Conservation (phyloP, 2,113 vertebrate species). For the Paraplagusia blochii region DNA sequence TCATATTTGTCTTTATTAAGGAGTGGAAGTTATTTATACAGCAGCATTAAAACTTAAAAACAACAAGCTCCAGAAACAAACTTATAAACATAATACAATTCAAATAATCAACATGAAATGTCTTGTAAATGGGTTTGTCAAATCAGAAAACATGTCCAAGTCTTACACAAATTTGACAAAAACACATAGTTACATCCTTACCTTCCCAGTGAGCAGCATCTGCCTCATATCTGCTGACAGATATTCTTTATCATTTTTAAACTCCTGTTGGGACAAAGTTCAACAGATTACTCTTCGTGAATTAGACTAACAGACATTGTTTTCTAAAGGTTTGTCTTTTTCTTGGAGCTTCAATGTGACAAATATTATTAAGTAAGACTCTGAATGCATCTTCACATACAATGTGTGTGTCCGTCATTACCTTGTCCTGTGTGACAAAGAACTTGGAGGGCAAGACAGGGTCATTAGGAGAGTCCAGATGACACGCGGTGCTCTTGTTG, state of each 20-base stretch:
- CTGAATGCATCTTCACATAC: neutral
- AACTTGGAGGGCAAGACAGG: conserved; percentile 92
- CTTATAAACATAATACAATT: too few relatives aligned
- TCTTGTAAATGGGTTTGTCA: too few relatives aligned
- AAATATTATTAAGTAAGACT: neutral
- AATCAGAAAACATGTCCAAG: too few relatives aligned
- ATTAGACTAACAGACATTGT: too few relatives aligned
- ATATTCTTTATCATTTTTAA: conserved; percentile 93
- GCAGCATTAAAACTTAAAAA: too few relatives aligned
- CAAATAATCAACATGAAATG: too few relatives aligned
- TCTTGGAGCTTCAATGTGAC: neutral
- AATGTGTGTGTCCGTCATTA: conserved; percentile 44
- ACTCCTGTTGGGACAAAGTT: conserved; percentile 78
- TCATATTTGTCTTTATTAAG: neutral
- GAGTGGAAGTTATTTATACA: too few relatives aligned
- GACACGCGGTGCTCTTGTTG: conserved; percentile 96
- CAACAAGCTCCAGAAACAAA: too few relatives aligned
- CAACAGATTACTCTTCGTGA: conserved; percentile 4
- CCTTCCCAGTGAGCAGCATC: conserved; percentile 94
- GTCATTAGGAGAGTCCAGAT: conserved; percentile 93
- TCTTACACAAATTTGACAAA: too few relatives aligned
- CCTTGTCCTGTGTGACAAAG: conserved; percentile 95
- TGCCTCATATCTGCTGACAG: conserved; percentile 88
- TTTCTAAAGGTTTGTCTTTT: too few relatives aligned
- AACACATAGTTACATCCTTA: conserved; percentile 54